phyloP scores from a whole-genome alignment of 1,140 invertebrate genomes.

The Drosophila trapezifrons region DNA sequence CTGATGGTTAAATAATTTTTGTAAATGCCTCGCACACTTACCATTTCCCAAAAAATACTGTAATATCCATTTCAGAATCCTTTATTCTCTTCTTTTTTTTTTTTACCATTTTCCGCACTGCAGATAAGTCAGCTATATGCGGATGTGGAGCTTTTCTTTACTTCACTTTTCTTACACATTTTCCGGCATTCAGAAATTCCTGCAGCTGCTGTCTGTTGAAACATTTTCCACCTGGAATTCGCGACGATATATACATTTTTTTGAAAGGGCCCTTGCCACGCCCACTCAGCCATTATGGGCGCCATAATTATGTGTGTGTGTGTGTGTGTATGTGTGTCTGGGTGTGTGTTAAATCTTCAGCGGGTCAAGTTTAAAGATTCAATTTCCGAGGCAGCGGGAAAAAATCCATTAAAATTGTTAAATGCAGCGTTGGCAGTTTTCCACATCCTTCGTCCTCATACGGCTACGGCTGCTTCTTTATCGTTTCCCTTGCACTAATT shows the following conservation, averaged over 20 bases:
- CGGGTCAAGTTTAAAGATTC: constrained; percentile 54
- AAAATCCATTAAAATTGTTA: constrained; percentile 77
- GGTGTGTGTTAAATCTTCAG: constrained; percentile 26
- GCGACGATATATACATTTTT: constrained; percentile 10
- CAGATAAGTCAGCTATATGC: constrained; percentile 11
- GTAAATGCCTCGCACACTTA: not conserved
- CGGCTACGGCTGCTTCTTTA: constrained; percentile 13
- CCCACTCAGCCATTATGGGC: constrained; percentile 23
- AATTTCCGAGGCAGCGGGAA: constrained; percentile 49
- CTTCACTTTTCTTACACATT: constrained; percentile 22
- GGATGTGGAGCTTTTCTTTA: constrained; percentile 8
- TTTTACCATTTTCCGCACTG: constrained; percentile 8
- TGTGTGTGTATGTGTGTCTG: constrained; percentile 14
- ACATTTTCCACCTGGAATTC: constrained; percentile 39
- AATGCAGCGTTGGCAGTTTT: constrained; percentile 74
- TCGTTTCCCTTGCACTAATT: constrained; percentile 69
- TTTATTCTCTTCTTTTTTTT: not conserved
- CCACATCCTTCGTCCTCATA: constrained; percentile 30
- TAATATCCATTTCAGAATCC: constrained; percentile 3
- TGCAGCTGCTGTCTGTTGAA: constrained; percentile 23
- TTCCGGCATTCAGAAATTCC: constrained; percentile 26
- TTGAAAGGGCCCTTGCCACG: constrained; percentile 25
- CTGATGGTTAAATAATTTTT: not conserved
- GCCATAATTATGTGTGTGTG: constrained; percentile 28
- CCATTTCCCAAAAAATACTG: not conserved